Base-by-base conservation (phyloP, 2,113 vertebrate genomes). In the Atractosteus spatula region DNA sequence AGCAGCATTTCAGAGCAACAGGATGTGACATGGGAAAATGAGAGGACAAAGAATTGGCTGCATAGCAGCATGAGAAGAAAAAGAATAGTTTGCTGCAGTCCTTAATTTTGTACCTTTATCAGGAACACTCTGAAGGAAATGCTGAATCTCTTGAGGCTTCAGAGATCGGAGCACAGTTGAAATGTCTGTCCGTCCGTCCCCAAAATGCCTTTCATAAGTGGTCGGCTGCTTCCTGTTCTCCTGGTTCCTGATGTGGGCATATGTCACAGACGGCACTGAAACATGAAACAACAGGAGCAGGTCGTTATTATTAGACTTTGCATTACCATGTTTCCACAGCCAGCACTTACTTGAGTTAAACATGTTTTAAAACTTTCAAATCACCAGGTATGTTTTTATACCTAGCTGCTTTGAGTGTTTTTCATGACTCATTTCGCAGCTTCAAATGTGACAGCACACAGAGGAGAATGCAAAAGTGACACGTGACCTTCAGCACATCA, bases 191-290 rank as follows among this genome's bases (percentile, higher is more conserved):
- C 64, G 76, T 74, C 75, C 72, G 12, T 80, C 89, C 71, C 91
- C 89, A 3, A 84, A 93, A 77, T 92, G 89, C 5, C 74, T 83
- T 51, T 91, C 76, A 43, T 94, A 93, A 0, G 78, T 88, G 71
- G 84, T 89, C 77, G 87, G 65, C 43, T 88, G 77, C 59, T 82
- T 87, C 8, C 54, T 74, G 10, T 63, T 82, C 62, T 90, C 83
- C 29, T 88, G 86, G 55, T 82, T 86, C 29, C 44, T 71, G 42
- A 93, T 69, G 55, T 91, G 88, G 66, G 83, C 82, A 41, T 69
- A 69, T 17, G 90, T 75, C 74, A 92, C 80, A 2, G 84, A 78
- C 8, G 91, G 92, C 51, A 94, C 93, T 94, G 71, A 17, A 79
- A 80, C 62, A 79, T 3, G 76, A 66, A 76, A 63, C 55, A 41